A percentile compares a stretch with the other conserved stretches of the same genome.
Conservation (phyloP, 53 echinoderm and acorn worm species). For the Zoroaster sp. region DNA sequence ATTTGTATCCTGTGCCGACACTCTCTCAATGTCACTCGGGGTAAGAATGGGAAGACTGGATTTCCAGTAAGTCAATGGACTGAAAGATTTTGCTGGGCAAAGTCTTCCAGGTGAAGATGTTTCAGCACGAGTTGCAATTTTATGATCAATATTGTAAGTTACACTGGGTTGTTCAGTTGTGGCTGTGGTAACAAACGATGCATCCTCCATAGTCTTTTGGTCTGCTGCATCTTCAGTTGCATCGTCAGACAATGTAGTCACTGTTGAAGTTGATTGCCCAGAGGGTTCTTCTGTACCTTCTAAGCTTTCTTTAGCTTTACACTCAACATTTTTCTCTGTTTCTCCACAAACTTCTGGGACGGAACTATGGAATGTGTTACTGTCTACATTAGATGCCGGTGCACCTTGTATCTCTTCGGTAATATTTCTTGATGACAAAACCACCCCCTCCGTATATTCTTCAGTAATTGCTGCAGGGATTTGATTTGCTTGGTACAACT, state of each 20-base stretch:
- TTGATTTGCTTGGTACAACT: neutral
- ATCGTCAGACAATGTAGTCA: neutral
- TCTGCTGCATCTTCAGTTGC: neutral
- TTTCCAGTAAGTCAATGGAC: conserved; percentile 53
- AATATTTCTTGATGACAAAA: neutral
- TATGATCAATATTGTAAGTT: neutral
- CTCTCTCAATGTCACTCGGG: conserved; percentile 27
- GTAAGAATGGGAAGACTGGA: conserved; percentile 36
- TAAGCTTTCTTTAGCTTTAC: neutral
- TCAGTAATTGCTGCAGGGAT: neutral
- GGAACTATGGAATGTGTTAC: neutral
- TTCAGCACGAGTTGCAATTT: neutral
- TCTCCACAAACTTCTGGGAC: neutral
- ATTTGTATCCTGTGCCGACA: neutral
- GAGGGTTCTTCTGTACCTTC: neutral
- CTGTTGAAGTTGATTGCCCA: neutral
- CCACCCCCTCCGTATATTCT: conserved; percentile 12
- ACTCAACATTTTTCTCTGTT: neutral
- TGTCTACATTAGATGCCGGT: neutral
- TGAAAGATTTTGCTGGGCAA: conserved; percentile 23
- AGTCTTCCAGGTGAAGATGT: neutral
- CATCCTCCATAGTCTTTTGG: neutral
- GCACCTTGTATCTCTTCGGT: neutral
- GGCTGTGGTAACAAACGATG: neutral
- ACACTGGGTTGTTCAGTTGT: neutral